phyloP scores from a whole-genome alignment of 2,113 vertebrate genomes.

The Turdus rufiventris region DNA sequence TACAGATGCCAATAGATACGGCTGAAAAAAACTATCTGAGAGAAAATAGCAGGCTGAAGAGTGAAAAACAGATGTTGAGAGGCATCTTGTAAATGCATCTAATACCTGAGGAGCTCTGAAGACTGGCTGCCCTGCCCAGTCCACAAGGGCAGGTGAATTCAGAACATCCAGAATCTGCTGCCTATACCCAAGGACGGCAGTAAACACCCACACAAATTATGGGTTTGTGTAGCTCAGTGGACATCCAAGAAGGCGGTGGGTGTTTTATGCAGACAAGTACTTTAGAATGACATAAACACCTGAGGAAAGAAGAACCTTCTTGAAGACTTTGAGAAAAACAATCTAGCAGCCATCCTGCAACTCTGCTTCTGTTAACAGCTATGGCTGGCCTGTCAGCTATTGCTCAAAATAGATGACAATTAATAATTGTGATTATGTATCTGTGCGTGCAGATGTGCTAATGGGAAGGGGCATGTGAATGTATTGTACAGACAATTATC shows the following conservation, averaged over 20 bases:
- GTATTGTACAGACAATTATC: neutral
- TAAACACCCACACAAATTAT: neutral
- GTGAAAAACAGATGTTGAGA: neutral
- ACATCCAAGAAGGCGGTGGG: neutral
- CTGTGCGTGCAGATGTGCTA: neutral
- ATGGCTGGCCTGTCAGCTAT: neutral
- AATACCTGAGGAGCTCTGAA: neutral
- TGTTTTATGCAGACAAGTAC: neutral
- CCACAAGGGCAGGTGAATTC: neutral
- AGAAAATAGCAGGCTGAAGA: neutral
- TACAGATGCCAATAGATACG: fast-evolving
- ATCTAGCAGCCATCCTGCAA: neutral
- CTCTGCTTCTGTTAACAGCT: neutral
- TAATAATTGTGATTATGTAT: neutral
- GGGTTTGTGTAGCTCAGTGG: neutral
- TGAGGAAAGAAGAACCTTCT: neutral
- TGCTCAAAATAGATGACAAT: neutral
- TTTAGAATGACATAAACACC: neutral
- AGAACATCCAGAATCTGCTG: fast-evolving
- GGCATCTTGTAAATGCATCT: neutral
- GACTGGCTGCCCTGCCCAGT: neutral
- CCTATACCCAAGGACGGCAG: neutral
- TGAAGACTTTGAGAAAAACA: neutral
- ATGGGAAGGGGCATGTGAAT: neutral
- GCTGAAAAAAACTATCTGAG: neutral